Percentiles rank a stretch among this genome's conserved stretches.
Evolutionary conservation across 1,140 invertebrate species (phyloP).

Genomic region (Leptonema lineaticorne): DNA sequence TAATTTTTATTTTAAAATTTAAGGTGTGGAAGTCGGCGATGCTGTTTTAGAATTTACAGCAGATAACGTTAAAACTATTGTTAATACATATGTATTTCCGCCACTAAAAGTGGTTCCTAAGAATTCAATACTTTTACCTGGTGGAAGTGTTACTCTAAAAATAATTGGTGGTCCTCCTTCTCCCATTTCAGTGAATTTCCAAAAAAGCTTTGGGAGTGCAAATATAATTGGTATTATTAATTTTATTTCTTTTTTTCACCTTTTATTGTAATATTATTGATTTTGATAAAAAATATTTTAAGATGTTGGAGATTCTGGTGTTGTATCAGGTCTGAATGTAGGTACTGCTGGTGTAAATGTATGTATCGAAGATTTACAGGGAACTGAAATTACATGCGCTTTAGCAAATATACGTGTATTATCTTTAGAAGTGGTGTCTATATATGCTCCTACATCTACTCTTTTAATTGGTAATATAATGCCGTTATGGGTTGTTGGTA

Average conservation of each 20-base stretch:
- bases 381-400: slow-evolving; percentile 16
- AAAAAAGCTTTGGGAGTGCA: neutral
- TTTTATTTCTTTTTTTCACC: neutral
- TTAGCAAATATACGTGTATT: slow-evolving; percentile 28
- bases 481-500: slow-evolving; percentile 36
- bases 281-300: slow-evolving; percentile 18
- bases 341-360: slow-evolving; percentile 29
- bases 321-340: slow-evolving; percentile 15
- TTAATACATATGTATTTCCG: slow-evolving; percentile 29
- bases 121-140: slow-evolving; percentile 28
- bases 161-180: slow-evolving; percentile 34
- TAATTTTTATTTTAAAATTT: slow-evolving; percentile 4
- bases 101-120: slow-evolving; percentile 31
- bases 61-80: neutral
- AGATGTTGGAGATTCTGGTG: slow-evolving; percentile 25
- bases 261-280: slow-evolving; percentile 2
- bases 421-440: slow-evolving; percentile 26
- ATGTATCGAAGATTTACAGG: slow-evolving; percentile 14
- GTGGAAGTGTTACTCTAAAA: slow-evolving; percentile 20
- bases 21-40: slow-evolving; percentile 35
- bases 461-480: slow-evolving; percentile 32
- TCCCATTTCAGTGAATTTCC: slow-evolving; percentile 15
- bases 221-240: slow-evolving; percentile 1
- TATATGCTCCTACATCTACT: slow-evolving; percentile 29
- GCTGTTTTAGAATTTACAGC: slow-evolving; percentile 27